Conservation (phyloP, 2,797 vertebrate species). For the Centropyge bicolor region DNA sequence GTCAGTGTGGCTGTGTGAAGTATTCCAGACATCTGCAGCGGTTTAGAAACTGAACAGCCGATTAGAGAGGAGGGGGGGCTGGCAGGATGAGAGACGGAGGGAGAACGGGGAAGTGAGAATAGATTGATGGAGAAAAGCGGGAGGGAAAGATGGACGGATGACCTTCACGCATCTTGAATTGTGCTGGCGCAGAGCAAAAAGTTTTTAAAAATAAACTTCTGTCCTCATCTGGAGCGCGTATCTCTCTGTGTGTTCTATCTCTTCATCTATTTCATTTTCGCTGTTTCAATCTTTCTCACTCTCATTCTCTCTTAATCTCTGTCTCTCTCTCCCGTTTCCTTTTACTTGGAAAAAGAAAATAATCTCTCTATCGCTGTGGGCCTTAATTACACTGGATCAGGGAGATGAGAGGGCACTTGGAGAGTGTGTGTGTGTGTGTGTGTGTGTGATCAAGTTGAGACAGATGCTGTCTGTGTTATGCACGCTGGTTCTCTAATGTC, state of each 20-base stretch:
- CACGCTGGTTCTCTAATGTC: conserved; percentile 49
- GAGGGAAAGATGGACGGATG: conserved; percentile 50
- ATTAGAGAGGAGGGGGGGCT: conserved; percentile 33
- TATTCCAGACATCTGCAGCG: conserved; percentile 59
- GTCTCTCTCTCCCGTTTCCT: conserved; percentile 41
- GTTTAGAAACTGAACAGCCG: conserved; percentile 56
- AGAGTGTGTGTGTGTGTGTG: conserved; percentile 42
- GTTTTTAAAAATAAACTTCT: conserved; percentile 66
- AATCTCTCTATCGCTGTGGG: conserved; percentile 76
- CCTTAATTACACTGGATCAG: conserved; percentile 77
- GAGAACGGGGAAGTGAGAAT: conserved; percentile 64
- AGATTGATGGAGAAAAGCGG: conserved; percentile 56
- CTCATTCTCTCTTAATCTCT: conserved; percentile 40
- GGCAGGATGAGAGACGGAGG: conserved; percentile 33
- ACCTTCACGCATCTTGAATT: conserved; percentile 65
- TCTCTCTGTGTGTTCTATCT: conserved; percentile 39
- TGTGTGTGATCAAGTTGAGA: conserved; percentile 49
- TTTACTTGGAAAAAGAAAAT: conserved; percentile 64
- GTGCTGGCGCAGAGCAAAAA: conserved; percentile 61
- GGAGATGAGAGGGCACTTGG: conserved; percentile 64
- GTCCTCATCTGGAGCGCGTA: conserved; percentile 23
- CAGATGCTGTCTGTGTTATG: conserved; percentile 63
- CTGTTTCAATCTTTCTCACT: conserved; percentile 23
- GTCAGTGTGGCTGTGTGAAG: conserved; percentile 43
- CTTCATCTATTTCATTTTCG: conserved; percentile 56